A percentile compares a stretch with the other conserved stretches of the same genome.
These are phyloP conservation scores for Dromiciops gliroides DNA, from an alignment of 2,113 vertebrate genomes.

Conservation along the genomic window DNA sequence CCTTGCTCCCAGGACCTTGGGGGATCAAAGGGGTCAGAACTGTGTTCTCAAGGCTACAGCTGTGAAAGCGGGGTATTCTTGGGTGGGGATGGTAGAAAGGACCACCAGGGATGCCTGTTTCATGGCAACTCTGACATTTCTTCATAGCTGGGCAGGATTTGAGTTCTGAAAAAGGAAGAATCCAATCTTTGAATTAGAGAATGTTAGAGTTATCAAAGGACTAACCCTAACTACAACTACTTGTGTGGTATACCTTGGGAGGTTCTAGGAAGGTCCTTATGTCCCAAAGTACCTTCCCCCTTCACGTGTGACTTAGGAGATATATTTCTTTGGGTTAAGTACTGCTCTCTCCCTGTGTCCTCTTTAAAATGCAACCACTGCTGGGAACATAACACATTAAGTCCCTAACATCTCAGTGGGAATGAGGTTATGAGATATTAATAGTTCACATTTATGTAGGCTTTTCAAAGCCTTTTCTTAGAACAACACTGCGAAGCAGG, in stretches of 20 bases:
- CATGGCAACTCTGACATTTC: neutral
- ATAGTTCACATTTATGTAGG: neutral
- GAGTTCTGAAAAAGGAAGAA: neutral
- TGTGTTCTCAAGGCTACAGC: neutral
- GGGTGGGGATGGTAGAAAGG: neutral
- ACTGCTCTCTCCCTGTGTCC: neutral
- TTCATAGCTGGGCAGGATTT: neutral
- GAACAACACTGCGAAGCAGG: neutral
- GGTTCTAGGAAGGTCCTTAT: neutral
- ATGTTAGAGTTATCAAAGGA: neutral
- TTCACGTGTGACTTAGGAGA: neutral
- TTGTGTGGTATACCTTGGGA: neutral
- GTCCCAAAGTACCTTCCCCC: neutral
- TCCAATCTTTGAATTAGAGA: neutral
- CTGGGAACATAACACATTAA: neutral
- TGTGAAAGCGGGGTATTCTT: neutral
- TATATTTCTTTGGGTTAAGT: neutral
- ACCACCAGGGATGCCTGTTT: neutral
- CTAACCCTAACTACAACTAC: neutral
- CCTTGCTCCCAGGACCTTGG: too few species aligned
- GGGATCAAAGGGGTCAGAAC: neutral
- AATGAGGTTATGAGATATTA: neutral
- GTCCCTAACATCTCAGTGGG: neutral
- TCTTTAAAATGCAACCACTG: neutral
- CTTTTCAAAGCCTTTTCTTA: neutral